A percentile compares a stretch with the other conserved stretches of the same genome.
Evolutionary conservation across 2,888 invertebrate genomes (phyloP).

Genomic region (Protodeltote pygarga): DNA sequence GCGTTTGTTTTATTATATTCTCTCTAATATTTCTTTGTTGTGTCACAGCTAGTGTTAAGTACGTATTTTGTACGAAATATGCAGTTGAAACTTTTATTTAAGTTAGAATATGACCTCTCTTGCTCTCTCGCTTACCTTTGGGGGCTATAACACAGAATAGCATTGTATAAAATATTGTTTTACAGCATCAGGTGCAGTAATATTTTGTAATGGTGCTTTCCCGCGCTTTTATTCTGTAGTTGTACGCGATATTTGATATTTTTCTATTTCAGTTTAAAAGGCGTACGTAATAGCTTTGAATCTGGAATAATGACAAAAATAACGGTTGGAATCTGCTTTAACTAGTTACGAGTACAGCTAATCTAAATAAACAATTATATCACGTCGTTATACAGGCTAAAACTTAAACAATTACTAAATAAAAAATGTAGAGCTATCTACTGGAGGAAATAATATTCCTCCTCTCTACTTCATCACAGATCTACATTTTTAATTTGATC

Average conservation of each 20-base stretch:
- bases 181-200: conserved; percentile 15
- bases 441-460: no score
- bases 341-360: no score
- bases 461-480: no score
- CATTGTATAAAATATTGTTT: conserved; percentile 35
- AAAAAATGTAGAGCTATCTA: no score
- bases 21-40: conserved; percentile 1
- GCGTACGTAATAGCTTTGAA: not conserved
- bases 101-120: conserved; percentile 22
- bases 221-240: not conserved
- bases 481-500: no score
- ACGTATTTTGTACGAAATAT: conserved; percentile 16
- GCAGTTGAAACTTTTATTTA: conserved; percentile 33
- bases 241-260: conserved; percentile 1
- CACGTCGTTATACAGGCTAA: no score
- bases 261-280: not conserved
- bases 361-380: no score
- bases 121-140: conserved; percentile 11
- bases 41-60: not conserved
- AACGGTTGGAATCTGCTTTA: no score
- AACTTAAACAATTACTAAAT: no score
- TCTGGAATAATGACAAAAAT: no score
- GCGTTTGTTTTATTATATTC: not conserved
- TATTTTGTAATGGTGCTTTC: not conserved
- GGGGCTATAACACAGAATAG: conserved; percentile 23